Base-by-base conservation (phyloP, 2,113 vertebrate genomes). In the Gallinago jamesoni region DNA sequence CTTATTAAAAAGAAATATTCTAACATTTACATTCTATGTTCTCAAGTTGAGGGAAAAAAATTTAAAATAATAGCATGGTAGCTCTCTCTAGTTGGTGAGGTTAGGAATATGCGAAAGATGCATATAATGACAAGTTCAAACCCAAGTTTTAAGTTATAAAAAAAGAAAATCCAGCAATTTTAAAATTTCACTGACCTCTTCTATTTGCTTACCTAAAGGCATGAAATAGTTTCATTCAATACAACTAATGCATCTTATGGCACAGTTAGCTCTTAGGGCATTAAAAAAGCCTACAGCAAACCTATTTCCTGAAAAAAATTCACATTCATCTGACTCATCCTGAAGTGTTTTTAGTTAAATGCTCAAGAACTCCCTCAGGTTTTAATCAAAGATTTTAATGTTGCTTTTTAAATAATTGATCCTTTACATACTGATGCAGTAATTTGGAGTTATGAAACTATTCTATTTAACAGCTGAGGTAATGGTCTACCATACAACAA, bases 331-430 rank as follows among this genome's bases (percentile, higher is more conserved):
- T 80, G 68, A 83, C 30, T 77, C 39, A 64, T 69, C 72, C 72
- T 92, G 27, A 73, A 91, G 14, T 53, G 4, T 80, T 95, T 55
- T 91, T 37, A 93, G 62, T 90, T 92, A 92, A 94, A 90, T 53
- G 48, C 24, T 63, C 30, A 59, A 78, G 30, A 93, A 89, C 31
- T 84, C 73, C 48, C 8, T 1, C 53, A 69, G 82, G 48, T 69
- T 79, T 85, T 76, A 23, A 90, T 64, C 22, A 53, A 60, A 83
- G 67, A 48, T 76, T 73, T 93, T 77, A 89, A 66, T 4, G 9
- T 17, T 8, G 33, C 4, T 2, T 22, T 82, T 76, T 93, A 22
- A 84, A 16, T 33, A 93, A 89, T 4, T 48, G 56, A 33, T 68
- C 14, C 33, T 76, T 88, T 73, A 35, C 33, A 30, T 57, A 60